A percentile compares a stretch with the other conserved stretches of the same genome.
Evolutionary conservation across 2,888 invertebrate species (phyloP).

Genomic region (Drosophila buzzatii): DNA sequence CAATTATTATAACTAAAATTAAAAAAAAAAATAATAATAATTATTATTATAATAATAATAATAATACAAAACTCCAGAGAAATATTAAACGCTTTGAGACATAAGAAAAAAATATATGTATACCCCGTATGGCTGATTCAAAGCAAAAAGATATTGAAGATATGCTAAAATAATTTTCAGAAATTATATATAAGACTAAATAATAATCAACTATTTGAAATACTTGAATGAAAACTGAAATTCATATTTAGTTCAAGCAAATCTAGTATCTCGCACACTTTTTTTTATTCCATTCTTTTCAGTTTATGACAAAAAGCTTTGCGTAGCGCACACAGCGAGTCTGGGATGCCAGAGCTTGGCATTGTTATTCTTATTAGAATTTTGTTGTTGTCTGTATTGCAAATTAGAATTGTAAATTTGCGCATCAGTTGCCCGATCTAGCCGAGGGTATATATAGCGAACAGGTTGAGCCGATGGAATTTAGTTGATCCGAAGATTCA

Average conservation of each 20-base stretch:
- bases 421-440: neutral
- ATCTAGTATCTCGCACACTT: neutral
- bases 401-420: constrained; percentile 36
- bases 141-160: too few relatives aligned
- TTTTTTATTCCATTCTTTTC: neutral
- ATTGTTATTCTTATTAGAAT: neutral
- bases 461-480: constrained; percentile 46
- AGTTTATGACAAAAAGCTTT: neutral
- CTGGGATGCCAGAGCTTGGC: neutral
- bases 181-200: too few relatives aligned
- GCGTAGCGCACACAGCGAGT: constrained; percentile 11
- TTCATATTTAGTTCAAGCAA: neutral
- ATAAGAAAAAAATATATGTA: too few relatives aligned
- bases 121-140: too few relatives aligned
- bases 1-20: too few relatives aligned
- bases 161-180: too few relatives aligned
- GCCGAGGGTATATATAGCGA: constrained; percentile 63
- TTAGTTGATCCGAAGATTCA: constrained; percentile 38
- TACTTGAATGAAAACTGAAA: neutral
- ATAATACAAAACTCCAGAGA: too few relatives aligned
- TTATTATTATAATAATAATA: too few relatives aligned
- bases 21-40: too few relatives aligned
- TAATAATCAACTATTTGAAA: neutral
- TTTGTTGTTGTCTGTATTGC: constrained; percentile 1
- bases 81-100: too few relatives aligned